Conservation (phyloP, 2,113 vertebrate species). For the Columba livia region DNA sequence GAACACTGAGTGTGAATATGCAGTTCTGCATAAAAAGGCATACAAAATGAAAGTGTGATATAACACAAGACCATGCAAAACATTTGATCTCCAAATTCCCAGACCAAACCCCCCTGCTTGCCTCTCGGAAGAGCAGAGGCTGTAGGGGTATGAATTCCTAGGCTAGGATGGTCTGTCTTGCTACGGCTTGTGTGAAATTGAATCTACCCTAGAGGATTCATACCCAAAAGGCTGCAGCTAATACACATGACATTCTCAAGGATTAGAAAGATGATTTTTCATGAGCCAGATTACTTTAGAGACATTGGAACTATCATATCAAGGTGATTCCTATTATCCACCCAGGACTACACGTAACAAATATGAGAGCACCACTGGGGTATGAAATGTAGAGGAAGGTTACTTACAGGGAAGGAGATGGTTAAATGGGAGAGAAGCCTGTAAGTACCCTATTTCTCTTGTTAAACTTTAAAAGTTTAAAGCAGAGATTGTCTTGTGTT, state of each 20-base stretch:
- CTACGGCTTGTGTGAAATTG: slow-evolving; percentile 30
- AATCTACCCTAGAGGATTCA: background rate
- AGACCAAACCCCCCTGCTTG: fast-evolving
- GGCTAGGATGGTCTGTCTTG: background rate
- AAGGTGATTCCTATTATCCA: slow-evolving; percentile 7
- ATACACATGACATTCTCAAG: slow-evolving; percentile 6
- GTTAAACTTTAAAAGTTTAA: background rate
- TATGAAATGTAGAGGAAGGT: background rate
- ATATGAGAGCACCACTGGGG: background rate
- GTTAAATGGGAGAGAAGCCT: background rate
- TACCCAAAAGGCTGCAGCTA: slow-evolving; percentile 27
- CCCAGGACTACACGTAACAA: background rate
- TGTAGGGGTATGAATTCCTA: background rate
- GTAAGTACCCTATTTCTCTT: background rate
- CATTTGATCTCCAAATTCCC: background rate
- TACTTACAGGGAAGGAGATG: background rate
- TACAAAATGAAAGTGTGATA: background rate
- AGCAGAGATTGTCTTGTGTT: background rate
- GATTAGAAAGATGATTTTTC: slow-evolving; percentile 47
- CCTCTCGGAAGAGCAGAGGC: background rate
- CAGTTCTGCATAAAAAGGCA: background rate
- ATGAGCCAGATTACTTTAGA: background rate
- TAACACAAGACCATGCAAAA: background rate
- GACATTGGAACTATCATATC: background rate
- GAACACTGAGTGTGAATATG: background rate